Conservation (phyloP, 2,113 vertebrate genomes). For the Paradoxurus hermaphroditus region DNA sequence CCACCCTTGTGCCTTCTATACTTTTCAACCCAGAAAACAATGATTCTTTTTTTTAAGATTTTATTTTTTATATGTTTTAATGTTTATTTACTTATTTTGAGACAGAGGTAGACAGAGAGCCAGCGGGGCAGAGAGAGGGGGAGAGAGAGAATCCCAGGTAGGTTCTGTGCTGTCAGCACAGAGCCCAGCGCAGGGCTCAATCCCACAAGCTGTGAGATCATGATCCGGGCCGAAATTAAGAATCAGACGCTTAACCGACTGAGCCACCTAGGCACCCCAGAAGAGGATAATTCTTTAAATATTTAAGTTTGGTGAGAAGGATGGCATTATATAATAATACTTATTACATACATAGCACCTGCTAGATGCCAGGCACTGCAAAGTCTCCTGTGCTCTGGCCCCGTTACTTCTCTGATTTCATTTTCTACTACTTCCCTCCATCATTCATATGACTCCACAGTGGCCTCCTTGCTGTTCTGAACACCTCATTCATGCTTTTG, state of each 20-base stretch:
- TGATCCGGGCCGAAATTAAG: too few species aligned
- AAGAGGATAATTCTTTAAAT: not conserved
- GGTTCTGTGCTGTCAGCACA: too few species aligned
- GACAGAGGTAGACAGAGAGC: too few species aligned
- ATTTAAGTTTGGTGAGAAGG: not conserved
- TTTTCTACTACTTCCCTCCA: not conserved
- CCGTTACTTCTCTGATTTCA: not conserved
- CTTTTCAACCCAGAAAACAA: not conserved
- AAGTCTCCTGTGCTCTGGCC: not conserved
- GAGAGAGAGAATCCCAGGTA: too few species aligned
- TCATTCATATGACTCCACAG: not conserved
- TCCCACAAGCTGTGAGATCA: too few species aligned
- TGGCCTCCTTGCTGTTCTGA: not conserved
- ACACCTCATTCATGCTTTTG: not conserved
- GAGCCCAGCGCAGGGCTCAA: too few species aligned
- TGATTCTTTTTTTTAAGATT: not conserved
- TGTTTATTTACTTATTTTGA: too few species aligned
- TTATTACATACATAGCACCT: not conserved
- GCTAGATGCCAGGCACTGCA: not conserved
- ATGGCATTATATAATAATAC: not conserved
- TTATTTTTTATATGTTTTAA: too few species aligned
- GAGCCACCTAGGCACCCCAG: too few species aligned
- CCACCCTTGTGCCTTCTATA: not conserved
- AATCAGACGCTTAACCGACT: too few species aligned
- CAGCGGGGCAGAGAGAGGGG: too few species aligned